Conservation (phyloP, 2,113 vertebrate genomes). For the Henicopernis longicauda region DNA sequence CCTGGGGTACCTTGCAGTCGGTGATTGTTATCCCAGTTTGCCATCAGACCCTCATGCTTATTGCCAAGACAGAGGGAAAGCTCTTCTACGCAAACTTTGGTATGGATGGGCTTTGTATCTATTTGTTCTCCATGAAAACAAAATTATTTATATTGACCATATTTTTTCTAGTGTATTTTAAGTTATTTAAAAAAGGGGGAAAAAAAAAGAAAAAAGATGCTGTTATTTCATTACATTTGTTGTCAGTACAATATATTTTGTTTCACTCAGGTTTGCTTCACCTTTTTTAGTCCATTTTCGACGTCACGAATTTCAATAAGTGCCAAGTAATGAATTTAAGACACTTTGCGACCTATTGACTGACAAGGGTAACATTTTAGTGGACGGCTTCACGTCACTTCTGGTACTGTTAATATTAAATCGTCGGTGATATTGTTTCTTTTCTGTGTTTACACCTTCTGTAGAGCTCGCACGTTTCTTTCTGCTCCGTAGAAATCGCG, state of each 20-base stretch:
- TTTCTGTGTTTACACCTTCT: background rate
- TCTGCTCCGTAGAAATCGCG: background rate
- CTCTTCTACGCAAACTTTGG: slow-evolving; percentile 72
- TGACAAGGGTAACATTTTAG: slow-evolving; percentile 37
- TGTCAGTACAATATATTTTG: slow-evolving; percentile 78
- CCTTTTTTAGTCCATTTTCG: slow-evolving; percentile 58
- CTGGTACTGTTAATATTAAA: slow-evolving; percentile 42
- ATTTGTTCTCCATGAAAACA: slow-evolving; percentile 88
- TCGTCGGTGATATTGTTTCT: slow-evolving; percentile 25
- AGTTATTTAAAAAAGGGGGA: slow-evolving; percentile 74
- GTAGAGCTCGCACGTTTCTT: background rate
- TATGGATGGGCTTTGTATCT: slow-evolving; percentile 79
- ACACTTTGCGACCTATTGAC: slow-evolving; percentile 73
- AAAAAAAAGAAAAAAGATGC: slow-evolving; percentile 27
- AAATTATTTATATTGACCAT: slow-evolving; percentile 85
- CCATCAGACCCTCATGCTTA: slow-evolving; percentile 51
- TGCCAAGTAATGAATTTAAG: slow-evolving; percentile 77
- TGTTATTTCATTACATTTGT: slow-evolving; percentile 77
- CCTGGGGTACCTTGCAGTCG: slow-evolving; percentile 72
- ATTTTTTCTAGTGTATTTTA: slow-evolving; percentile 86
- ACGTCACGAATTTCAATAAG: slow-evolving; percentile 68
- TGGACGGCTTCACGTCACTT: slow-evolving; percentile 44
- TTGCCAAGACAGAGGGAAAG: slow-evolving; percentile 74
- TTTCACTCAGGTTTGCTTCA: slow-evolving; percentile 75
- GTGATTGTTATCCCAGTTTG: slow-evolving; percentile 45